Percentiles rank a stretch among this genome's conserved stretches.
Conservation (phyloP, 2,113 vertebrate genomes). For the Mastomys natalensis region DNA sequence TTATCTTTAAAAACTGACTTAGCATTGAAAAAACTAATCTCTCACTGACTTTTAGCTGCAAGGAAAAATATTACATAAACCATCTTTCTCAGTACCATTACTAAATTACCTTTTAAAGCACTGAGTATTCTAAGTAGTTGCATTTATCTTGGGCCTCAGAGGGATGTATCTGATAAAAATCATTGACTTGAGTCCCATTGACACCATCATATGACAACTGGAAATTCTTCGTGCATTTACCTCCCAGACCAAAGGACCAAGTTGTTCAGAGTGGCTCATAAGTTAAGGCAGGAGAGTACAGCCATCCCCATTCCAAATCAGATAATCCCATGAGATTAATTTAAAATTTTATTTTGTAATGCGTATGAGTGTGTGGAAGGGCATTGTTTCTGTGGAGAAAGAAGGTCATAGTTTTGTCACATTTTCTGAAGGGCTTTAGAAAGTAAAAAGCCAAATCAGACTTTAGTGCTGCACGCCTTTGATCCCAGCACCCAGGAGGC, state of each 20-base stretch:
- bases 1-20: neutral
- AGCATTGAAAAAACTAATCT: neutral
- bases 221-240: neutral
- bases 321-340: neutral
- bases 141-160: neutral
- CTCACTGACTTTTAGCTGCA: conserved; percentile 17
- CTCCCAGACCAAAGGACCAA: neutral
- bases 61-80: neutral
- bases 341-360: neutral
- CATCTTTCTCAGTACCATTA: neutral
- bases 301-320: neutral
- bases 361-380: neutral
- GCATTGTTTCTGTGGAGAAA: neutral
- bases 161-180: neutral
- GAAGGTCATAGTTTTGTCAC: neutral
- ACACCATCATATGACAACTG: neutral
- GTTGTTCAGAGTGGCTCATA: neutral
- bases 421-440: neutral
- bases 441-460: neutral
- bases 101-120: conserved; percentile 24
- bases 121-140: neutral
- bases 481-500: neutral
- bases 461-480: neutral
- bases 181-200: neutral
- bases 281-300: neutral